Percentiles rank a stretch among this genome's conserved stretches.
Evolutionary conservation across 2,888 invertebrate species (phyloP).

Genomic region (Lithophane ornitopus): DNA sequence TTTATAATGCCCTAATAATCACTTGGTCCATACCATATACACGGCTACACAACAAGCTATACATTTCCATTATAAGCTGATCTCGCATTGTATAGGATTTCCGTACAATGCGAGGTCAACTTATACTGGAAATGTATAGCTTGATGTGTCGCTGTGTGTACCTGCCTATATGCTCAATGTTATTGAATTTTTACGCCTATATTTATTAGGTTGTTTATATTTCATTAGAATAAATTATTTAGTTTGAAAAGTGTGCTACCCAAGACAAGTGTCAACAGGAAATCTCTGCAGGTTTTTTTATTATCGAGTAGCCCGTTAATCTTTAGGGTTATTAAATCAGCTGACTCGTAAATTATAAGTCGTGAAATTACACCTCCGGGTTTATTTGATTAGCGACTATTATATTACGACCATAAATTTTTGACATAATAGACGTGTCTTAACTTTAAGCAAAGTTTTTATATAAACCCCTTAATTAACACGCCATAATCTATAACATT

Average conservation of each 20-base stretch:
- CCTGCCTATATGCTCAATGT: too few species aligned
- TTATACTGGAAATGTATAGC: too few species aligned
- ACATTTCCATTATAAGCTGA: too few species aligned
- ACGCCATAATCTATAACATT: constrained; percentile 2
- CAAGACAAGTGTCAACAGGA: neutral
- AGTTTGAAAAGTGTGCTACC: neutral
- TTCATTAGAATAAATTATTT: constrained; percentile 26
- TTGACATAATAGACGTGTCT: neutral
- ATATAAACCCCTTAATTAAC: neutral
- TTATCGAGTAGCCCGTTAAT: constrained; percentile 21
- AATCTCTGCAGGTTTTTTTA: constrained; percentile 6
- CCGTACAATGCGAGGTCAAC: too few species aligned
- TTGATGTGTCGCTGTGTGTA: too few species aligned
- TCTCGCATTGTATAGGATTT: too few species aligned
- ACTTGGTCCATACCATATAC: too few species aligned
- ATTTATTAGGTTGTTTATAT: neutral
- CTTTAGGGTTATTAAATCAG: constrained; percentile 8
- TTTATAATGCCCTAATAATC: too few species aligned
- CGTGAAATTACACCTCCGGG: neutral
- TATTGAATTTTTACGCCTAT: neutral
- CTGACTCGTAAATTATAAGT: constrained; percentile 7
- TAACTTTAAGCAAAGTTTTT: neutral
- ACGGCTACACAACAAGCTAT: too few species aligned
- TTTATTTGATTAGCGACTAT: too few species aligned
- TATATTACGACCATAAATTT: too few species aligned